Evolutionary conservation across 2,113 vertebrate genomes (phyloP).

Genomic region (Atrichornis clamosus): DNA sequence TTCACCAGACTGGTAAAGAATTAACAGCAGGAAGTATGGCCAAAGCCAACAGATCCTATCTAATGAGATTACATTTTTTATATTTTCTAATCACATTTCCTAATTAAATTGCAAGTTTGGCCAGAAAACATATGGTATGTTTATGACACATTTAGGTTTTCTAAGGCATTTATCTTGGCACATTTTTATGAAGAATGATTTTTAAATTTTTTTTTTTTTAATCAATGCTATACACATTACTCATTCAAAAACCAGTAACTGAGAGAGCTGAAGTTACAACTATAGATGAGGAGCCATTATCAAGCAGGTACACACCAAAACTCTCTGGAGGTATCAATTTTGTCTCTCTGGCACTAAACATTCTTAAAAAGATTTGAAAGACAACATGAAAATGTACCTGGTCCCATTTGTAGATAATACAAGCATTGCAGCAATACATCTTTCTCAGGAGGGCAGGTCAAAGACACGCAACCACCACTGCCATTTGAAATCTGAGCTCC

Average conservation of each 20-base stretch:
- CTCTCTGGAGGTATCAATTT: background rate
- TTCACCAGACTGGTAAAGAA: slow-evolving; percentile 35
- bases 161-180: background rate
- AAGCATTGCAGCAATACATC: background rate
- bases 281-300: background rate
- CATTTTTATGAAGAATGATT: background rate
- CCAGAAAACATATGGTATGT: background rate
- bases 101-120: slow-evolving; percentile 6
- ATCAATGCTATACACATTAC: background rate
- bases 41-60: slow-evolving; percentile 9
- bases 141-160: background rate
- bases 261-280: background rate
- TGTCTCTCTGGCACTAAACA: background rate
- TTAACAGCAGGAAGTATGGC: slow-evolving; percentile 27
- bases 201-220: too few relatives aligned
- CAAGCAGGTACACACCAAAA: background rate
- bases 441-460: background rate
- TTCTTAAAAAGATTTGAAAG: background rate
- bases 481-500: background rate
- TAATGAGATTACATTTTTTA: slow-evolving; percentile 44
- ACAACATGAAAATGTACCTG: background rate
- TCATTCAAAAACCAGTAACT: background rate
- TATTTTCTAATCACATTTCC: slow-evolving; percentile 47
- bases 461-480: background rate
- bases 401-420: background rate